Evolutionary conservation across 2,797 vertebrate species (phyloP).

Genomic region (Platyrinchus mystaceus): DNA sequence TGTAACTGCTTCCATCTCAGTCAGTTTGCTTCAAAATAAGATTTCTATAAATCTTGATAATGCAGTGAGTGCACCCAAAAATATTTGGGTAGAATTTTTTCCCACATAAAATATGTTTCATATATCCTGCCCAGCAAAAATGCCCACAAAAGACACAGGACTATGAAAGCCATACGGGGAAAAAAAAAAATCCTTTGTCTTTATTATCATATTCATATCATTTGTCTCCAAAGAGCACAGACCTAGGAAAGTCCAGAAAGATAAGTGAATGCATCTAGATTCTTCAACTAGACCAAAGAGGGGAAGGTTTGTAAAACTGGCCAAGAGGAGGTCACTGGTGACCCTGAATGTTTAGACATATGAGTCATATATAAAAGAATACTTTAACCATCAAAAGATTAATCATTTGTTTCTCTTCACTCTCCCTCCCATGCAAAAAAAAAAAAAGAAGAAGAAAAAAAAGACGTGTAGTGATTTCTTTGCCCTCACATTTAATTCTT

Average conservation of each 20-base stretch:
- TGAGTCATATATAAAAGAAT: constrained; percentile 47
- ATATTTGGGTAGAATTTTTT: not conserved
- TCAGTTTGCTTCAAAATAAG: not conserved
- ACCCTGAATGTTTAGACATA: constrained; percentile 51
- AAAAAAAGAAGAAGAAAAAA: not conserved
- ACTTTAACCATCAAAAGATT: not conserved
- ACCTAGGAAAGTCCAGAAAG: not conserved
- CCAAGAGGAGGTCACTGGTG: constrained; percentile 2
- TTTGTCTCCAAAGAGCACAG: not conserved
- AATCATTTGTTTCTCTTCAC: constrained; percentile 1
- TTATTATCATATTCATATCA: not conserved
- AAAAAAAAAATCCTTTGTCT: not conserved
- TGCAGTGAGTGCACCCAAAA: not conserved
- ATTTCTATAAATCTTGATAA: constrained; percentile 6
- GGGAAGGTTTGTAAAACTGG: not conserved
- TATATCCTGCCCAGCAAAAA: not conserved
- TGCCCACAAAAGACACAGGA: not conserved
- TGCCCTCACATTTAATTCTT: not conserved
- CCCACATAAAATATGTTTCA: not conserved
- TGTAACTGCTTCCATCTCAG: not conserved
- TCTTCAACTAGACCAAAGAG: not conserved
- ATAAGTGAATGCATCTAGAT: not conserved
- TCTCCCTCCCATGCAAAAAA: not conserved
- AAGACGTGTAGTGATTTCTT: not conserved
- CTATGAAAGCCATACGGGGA: not conserved